These are phyloP conservation scores for Celastrina argiolus DNA, from an alignment of 2,888 invertebrate species.

Conservation along the genomic window DNA sequence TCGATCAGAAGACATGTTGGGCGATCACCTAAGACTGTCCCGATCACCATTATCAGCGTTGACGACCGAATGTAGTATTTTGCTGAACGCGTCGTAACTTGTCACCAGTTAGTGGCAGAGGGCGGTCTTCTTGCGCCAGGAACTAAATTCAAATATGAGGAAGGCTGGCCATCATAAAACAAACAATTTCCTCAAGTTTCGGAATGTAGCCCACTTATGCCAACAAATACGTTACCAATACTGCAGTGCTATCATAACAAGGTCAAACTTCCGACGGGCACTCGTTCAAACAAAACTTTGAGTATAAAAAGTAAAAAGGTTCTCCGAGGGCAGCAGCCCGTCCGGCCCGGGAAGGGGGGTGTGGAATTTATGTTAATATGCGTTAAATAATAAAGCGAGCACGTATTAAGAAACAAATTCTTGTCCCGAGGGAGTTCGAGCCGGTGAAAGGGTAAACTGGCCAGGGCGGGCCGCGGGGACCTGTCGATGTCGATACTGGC, in stretches of 20 bases:
- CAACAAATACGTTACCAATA: no score
- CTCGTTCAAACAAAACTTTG: background rate
- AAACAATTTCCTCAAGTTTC: no score
- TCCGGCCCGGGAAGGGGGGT: constrained; percentile 17
- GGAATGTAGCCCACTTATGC: no score
- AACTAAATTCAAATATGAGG: no score
- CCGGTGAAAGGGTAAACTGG: constrained; percentile 19
- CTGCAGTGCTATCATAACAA: no score
- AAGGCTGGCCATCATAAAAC: no score
- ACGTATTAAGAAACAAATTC: constrained; percentile 58
- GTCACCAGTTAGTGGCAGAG: no score
- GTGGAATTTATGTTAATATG: constrained; percentile 50
- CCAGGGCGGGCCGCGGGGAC: background rate
- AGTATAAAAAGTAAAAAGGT: constrained; percentile 1
- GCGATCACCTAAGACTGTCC: background rate
- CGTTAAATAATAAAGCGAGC: constrained; percentile 56
- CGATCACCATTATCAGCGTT: background rate
- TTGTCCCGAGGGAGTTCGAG: constrained; percentile 37
- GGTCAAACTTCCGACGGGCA: background rate
- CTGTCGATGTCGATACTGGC: constrained; percentile 28
- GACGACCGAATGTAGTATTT: background rate
- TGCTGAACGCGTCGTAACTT: no score
- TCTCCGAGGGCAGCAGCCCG: background rate
- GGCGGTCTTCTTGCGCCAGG: no score
- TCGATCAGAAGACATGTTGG: background rate